Percentiles rank a stretch among this genome's conserved stretches.
Evolutionary conservation across 2,113 vertebrate genomes (phyloP).

Genomic region (Menura novaehollandiae): DNA sequence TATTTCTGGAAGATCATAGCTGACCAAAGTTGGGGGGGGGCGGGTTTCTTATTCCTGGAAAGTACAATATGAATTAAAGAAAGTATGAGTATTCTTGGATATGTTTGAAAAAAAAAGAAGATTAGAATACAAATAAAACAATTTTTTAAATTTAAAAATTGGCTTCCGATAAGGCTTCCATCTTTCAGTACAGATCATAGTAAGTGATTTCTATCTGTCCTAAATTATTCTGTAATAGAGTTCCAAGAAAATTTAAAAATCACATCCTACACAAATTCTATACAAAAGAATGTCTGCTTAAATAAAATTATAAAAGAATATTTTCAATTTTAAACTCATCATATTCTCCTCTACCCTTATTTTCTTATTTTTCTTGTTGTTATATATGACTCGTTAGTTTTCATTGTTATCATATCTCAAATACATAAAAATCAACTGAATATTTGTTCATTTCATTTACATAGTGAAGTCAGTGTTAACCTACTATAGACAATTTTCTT

Average conservation of each 20-base stretch:
- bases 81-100: background rate
- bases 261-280: background rate
- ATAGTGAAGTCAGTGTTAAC: background rate
- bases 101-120: background rate
- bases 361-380: background rate
- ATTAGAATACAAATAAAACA: background rate
- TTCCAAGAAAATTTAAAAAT: background rate
- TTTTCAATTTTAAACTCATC: background rate
- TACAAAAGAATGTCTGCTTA: background rate
- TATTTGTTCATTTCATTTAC: background rate
- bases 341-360: background rate
- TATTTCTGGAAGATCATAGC: background rate
- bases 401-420: background rate
- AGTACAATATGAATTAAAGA: background rate
- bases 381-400: background rate
- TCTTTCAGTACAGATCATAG: background rate
- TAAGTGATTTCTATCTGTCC: background rate
- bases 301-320: background rate
- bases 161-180: background rate
- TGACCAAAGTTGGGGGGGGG: background rate
- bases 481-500: background rate
- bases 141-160: background rate
- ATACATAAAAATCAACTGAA: background rate
- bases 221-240: background rate
- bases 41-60: background rate